These are phyloP conservation scores for Passer montanus DNA, from an alignment of 2,113 vertebrate genomes.

Conservation along the genomic window DNA sequence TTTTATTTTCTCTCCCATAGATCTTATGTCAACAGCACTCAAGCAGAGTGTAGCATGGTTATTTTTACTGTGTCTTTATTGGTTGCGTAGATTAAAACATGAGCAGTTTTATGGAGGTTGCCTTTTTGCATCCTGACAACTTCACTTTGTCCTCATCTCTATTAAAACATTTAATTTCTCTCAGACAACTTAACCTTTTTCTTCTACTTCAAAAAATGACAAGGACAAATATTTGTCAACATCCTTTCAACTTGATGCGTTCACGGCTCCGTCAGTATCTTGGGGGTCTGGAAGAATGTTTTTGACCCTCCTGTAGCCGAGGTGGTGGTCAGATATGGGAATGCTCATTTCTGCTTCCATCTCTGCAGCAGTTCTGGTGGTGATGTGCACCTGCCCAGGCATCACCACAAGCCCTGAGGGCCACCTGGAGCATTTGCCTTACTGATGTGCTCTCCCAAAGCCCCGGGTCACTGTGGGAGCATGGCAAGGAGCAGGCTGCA, in stretches of 20 bases:
- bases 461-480: rapidly evolving
- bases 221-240: background rate
- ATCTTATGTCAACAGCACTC: background rate
- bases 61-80: background rate
- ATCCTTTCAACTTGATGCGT: background rate
- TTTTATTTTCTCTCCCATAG: background rate
- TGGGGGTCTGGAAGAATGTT: background rate
- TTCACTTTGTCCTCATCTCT: background rate
- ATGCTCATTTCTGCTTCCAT: background rate
- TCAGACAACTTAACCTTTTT: background rate
- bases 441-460: background rate
- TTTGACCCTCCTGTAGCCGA: rapidly evolving
- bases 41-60: background rate
- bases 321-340: background rate
- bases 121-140: background rate
- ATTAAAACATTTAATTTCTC: background rate
- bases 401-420: too few relatives aligned
- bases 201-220: background rate
- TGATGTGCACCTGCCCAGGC: rapidly evolving
- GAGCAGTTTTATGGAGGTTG: background rate
- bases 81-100: background rate
- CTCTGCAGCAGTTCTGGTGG: background rate
- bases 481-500: background rate
- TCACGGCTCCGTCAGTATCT: background rate
- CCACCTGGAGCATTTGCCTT: background rate